Base-by-base conservation (phyloP, 2,113 vertebrate genomes). In the Balaenoptera acutorostrata region DNA sequence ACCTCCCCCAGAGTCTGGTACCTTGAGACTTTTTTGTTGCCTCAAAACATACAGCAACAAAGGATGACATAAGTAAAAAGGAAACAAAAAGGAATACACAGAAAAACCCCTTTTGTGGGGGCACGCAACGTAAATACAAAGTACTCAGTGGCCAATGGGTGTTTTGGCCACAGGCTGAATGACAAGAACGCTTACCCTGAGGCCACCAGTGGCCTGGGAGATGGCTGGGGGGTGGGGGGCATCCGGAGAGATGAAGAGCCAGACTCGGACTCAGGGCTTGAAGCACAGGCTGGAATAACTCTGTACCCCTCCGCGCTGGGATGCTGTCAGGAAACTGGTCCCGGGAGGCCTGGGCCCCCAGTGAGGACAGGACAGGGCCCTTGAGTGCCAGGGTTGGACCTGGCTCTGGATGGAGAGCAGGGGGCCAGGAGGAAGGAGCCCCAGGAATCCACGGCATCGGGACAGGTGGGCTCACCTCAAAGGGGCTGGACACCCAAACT, bases 221-320 rank as follows among this genome's bases (percentile, higher is more conserved):
- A 1, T 4, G 44, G 20, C 12, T 15, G 1, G 11, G 12, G 4
- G 4, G 21, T 1, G 3, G 1, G 46, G 46, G 4, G 5, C n/a
- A 14, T 39, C 39, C 10, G 9, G 44, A 61, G 33, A 41, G 14
- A 21, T n/a, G 14, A n/a, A 46, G 29, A 44, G 20, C 29, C 1
- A 0, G 23, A 20, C 17, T 46, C 21, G 15, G 49, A 69, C 72
- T 3, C 7, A 8, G 8, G 72, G 46, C 12, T 25, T 68, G 49
- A 20, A 36, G 80, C 55, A 3, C 15, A 11, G 90, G 55, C 25
- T 49, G 25, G 69, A 52, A 8, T 3, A 3, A 66, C 23, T 18
- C 61, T 10, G n/a, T 39, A 20, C 36, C 8, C 21, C 71, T 9
- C 59, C 7, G 6, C 41, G 25, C 81, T 5, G 13, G 27, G 20